Base-by-base conservation (phyloP, 2,888 invertebrate genomes). In the Disparrhopalites patrizii region DNA sequence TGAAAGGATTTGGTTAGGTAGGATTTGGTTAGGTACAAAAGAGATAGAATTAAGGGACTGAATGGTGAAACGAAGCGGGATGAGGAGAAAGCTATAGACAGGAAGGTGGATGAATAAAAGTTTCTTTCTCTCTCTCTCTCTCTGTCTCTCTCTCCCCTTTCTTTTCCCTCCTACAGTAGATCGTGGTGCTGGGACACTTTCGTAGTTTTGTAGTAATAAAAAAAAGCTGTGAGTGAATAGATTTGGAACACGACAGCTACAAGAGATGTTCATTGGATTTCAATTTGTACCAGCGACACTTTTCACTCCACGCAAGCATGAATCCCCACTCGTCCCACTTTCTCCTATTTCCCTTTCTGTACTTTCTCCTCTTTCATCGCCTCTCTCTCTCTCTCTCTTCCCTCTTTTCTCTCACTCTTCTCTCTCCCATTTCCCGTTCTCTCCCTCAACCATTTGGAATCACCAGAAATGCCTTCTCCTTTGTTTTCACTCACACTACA, bases 261-360 rank as follows among this genome's bases (percentile, higher is more conserved):
- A 62, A 25, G 33, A 62, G 62, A 62, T 28, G 5, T 27, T 62
- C 52, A 62, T 51, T 62, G 62, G 62, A 62, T 62, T 62, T 62
- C 62, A 18, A 62, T 60, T 47, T 47, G 50, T 8, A 15, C 4
- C 15, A 47, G 50, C 23, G 60, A 50, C 60, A 60, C 40, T 50
- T 47, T 60, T 62, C 57, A 57, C 33, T 57, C 33, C 38, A 38
- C 57, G n/a, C 27, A 25, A 23, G 27, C 57, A 57, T 57, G 57
- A 18, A 33, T 33, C 25, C 20, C 25, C 51, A n/a, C n/a, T n/a
- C n/a, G n/a, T n/a, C n/a, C n/a, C n/a, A n/a, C n/a, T n/a, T n/a
- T n/a, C n/a, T 51, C 20, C 8, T 25, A 7, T 18, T 8, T 31
- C 55, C 20, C 20, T 43, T 28, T 40, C 40, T 1, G 10, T 27